Percentiles rank a stretch among this genome's conserved stretches.
phyloP scores from a whole-genome alignment of 53 echinoderm and acorn worm genomes.

The Mesocentrotus franciscanus region DNA sequence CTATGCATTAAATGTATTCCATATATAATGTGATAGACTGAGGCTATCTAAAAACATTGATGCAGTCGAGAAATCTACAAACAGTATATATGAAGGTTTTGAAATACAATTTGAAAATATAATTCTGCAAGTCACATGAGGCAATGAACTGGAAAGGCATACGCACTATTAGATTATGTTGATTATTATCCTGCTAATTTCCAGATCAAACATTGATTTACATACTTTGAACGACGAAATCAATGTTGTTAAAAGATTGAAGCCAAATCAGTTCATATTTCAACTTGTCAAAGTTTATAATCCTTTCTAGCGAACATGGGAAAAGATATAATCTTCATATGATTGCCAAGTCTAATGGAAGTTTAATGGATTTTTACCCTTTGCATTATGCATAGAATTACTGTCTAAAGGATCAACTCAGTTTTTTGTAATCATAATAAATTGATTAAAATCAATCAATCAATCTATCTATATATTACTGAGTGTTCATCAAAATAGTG shows the following conservation, averaged over 20 bases:
- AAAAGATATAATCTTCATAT: not conserved
- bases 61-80: not conserved
- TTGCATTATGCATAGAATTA: not conserved
- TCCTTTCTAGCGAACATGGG: not conserved
- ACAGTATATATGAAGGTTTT: not conserved
- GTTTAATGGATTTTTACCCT: not conserved
- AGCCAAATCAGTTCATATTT: not conserved
- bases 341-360: not conserved
- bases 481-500: no score
- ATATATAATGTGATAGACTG: not conserved
- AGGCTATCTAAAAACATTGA: not conserved
- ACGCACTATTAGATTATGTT: not conserved
- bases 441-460: no score
- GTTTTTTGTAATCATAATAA: no score
- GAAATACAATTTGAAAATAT: not conserved
- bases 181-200: not conserved
- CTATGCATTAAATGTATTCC: not conserved
- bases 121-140: not conserved
- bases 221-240: not conserved
- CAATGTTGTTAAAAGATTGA: not conserved
- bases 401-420: not conserved
- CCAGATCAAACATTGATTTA: not conserved
- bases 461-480: no score
- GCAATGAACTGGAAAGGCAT: not conserved
- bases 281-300: not conserved